Percentiles rank a stretch among this genome's conserved stretches.
These are phyloP conservation scores for Melanerpes aurifrons DNA, from an alignment of 2,113 vertebrate species.

Conservation along the genomic window DNA sequence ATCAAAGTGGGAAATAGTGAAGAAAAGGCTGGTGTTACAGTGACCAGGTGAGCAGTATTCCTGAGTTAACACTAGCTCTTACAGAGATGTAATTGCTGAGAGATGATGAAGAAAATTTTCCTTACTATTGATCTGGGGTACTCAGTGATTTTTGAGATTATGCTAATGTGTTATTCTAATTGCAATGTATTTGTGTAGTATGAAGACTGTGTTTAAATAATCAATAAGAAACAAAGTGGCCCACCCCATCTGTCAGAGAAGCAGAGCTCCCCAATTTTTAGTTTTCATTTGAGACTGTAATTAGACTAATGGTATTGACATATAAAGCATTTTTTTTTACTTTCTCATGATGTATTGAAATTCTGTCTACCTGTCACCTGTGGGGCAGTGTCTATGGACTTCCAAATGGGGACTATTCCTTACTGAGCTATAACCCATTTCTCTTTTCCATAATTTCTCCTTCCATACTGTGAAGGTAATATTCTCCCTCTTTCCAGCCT, in stretches of 20 bases:
- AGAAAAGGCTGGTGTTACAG: neutral
- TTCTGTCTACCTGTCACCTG: neutral
- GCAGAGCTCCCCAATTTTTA: neutral
- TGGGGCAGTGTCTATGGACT: neutral
- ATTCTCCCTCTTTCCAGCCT: neutral
- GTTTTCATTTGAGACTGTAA: neutral
- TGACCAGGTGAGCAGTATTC: neutral
- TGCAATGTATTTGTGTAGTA: neutral
- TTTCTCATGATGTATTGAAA: neutral
- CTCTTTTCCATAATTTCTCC: neutral
- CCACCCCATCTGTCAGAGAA: neutral
- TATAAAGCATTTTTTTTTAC: neutral
- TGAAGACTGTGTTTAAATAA: neutral
- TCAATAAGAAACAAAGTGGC: neutral
- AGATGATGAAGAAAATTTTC: neutral
- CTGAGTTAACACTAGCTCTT: neutral
- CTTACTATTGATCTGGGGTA: neutral
- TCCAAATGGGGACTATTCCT: neutral
- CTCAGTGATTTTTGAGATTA: neutral
- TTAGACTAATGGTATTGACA: neutral
- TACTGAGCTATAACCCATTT: neutral
- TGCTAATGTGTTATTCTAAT: neutral
- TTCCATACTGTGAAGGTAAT: neutral
- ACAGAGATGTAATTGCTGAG: neutral
- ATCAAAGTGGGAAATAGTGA: accelerated